Conservation (phyloP, 2,888 invertebrate species). For the Scelioninae gen. 1 region DNA sequence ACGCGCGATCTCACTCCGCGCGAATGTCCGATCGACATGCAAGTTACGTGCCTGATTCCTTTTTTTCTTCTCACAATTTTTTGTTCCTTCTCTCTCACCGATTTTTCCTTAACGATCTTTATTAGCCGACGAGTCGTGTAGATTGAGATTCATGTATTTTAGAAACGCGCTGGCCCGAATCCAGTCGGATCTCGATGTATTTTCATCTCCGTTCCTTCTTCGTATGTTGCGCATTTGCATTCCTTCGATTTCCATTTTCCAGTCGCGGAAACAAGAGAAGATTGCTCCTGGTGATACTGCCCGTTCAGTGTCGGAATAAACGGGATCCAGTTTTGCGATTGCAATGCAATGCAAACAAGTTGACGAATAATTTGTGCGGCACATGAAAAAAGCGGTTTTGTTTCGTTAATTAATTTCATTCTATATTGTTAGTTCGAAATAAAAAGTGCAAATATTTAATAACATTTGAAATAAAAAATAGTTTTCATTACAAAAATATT, state of each 20-base stretch:
- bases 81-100: background rate
- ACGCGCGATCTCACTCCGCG: conserved; percentile 54
- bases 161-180: conserved; percentile 63
- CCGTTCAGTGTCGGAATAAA: conserved; percentile 8
- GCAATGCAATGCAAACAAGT: conserved; percentile 9
- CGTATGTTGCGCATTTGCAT: conserved; percentile 30
- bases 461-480: too few species aligned
- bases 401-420: too few species aligned
- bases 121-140: conserved; percentile 41
- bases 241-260: conserved; percentile 59
- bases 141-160: conserved; percentile 53
- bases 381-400: background rate
- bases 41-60: conserved; percentile 18
- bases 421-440: too few species aligned
- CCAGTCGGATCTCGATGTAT: conserved; percentile 14
- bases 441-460: too few species aligned
- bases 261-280: conserved; percentile 45
- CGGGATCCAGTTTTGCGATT: conserved; percentile 26
- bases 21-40: conserved; percentile 63
- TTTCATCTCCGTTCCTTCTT: conserved; percentile 1
- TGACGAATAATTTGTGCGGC: conserved; percentile 30
- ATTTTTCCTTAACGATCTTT: conserved; percentile 41
- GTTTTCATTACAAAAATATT: too few species aligned
- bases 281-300: conserved; percentile 38
- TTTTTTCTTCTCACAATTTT: background rate